Evolutionary conservation across 2,797 vertebrate genomes (phyloP), one percentile per base, ranked within the genome.

Genomic region (Helicolenus hilgendorfi): DNA sequence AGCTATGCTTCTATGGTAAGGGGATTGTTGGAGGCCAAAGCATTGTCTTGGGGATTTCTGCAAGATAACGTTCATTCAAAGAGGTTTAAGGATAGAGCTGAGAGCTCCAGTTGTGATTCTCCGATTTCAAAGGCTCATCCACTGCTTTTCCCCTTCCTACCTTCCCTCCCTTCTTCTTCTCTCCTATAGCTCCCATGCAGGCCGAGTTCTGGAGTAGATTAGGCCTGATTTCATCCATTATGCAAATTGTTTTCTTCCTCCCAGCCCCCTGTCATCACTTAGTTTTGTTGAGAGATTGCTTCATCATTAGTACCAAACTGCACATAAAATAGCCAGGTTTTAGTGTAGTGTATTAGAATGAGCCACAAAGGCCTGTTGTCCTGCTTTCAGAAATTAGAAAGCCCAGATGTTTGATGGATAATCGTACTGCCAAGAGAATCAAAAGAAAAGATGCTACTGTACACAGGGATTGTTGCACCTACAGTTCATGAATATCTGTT

Each of bases 181-280:
- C 62, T 68, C 63, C n/a, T 7, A 15, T 75, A 78, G 87, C 86
- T 91, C 64, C 72, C 76, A 45, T 62, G 58, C 72, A 15, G 20
- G 41, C 59, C 49, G 80, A 87, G 77, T 77, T 69, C 85, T 90
- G 91, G 75, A 84, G 53, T 85, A 94, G 94, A 96, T 97, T 93
- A 95, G 81, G 70, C 78, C 81, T 67, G 88, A 93, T 90, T 92
- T 93, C 94, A 49, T 87, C 92, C 94, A 97, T 97, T 95, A 96
- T 91, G 85, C 81, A 94, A 95, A 97, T 96, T 94, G 92, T 92
- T 97, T 93, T 92, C 77, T 84, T 76, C 67, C 73, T 65, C 67
- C 62, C 53, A 20, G 68, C 27, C 55, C 33, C n/a, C 64, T 71
- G 27, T 85, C 64, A 70, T 87, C 67, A 74, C 81, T 89, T 86